Evolutionary conservation across 2,113 vertebrate genomes (phyloP).

Genomic region (Setophaga coronata): DNA sequence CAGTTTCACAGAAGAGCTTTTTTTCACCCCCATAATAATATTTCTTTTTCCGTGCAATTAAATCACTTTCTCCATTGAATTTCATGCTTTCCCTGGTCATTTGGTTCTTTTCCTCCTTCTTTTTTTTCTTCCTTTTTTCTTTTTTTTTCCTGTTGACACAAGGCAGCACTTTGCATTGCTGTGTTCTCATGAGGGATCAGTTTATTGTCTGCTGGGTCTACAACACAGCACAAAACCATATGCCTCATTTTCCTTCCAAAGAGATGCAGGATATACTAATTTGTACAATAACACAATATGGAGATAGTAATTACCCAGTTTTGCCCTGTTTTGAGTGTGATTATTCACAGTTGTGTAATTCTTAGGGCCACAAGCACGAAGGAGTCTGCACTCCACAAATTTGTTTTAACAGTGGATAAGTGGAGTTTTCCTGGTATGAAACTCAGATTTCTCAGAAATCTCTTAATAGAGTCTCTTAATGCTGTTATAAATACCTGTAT

Average conservation of each 20-base stretch:
- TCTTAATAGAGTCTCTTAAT: not conserved
- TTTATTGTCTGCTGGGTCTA: not conserved
- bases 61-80: not conserved
- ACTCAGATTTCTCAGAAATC: not conserved
- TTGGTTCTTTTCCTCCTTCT: not conserved
- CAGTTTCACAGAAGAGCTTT: not conserved
- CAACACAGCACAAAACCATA: not conserved
- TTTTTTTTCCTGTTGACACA: not conserved
- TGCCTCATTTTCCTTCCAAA: not conserved
- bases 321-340: not conserved
- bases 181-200: not conserved
- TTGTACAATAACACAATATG: not conserved
- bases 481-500: not conserved
- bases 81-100: not conserved
- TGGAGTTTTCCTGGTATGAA: not conserved
- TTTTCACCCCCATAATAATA: not conserved
- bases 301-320: not conserved
- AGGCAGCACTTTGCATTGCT: not conserved
- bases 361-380: not conserved
- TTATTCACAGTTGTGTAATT: not conserved
- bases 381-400: not conserved
- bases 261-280: not conserved
- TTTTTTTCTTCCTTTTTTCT: not conserved
- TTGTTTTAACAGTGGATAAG: not conserved
- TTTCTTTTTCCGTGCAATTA: not conserved